These are phyloP conservation scores for Marisa cornuarietis DNA, from an alignment of 1,140 invertebrate species.

Conservation along the genomic window DNA sequence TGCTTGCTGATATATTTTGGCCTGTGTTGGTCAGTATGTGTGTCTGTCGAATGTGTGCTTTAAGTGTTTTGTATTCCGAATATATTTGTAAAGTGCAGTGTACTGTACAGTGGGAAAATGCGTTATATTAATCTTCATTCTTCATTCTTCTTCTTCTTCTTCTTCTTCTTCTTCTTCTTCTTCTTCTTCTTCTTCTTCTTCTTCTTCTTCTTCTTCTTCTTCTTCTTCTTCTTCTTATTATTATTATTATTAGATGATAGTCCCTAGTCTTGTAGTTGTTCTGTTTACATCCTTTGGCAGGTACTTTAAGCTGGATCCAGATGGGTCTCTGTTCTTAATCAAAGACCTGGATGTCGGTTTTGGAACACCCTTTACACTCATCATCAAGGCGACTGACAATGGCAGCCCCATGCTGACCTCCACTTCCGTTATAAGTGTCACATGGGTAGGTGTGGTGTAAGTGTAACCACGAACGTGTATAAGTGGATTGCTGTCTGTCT, in stretches of 20 bases:
- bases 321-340: slow-evolving; percentile 4
- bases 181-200: too few species aligned
- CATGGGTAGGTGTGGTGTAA: slow-evolving; percentile 2
- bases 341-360: slow-evolving; percentile 3
- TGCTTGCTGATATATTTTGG: neutral
- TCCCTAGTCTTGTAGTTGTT: too few species aligned
- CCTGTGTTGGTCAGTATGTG: neutral
- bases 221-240: too few species aligned
- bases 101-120: neutral
- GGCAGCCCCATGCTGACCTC: slow-evolving; percentile 2
- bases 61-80: neutral
- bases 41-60: neutral
- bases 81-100: neutral
- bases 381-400: neutral
- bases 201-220: too few species aligned
- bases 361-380: slow-evolving; percentile 5
- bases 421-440: slow-evolving; percentile 2
- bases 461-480: too few species aligned
- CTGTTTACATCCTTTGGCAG: too few species aligned
- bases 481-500: too few species aligned
- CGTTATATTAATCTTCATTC: neutral
- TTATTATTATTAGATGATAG: too few species aligned
- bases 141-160: too few species aligned
- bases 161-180: too few species aligned
- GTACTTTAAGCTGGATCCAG: neutral